Base-by-base conservation (phyloP, 2,113 vertebrate species). In the Apus apus region DNA sequence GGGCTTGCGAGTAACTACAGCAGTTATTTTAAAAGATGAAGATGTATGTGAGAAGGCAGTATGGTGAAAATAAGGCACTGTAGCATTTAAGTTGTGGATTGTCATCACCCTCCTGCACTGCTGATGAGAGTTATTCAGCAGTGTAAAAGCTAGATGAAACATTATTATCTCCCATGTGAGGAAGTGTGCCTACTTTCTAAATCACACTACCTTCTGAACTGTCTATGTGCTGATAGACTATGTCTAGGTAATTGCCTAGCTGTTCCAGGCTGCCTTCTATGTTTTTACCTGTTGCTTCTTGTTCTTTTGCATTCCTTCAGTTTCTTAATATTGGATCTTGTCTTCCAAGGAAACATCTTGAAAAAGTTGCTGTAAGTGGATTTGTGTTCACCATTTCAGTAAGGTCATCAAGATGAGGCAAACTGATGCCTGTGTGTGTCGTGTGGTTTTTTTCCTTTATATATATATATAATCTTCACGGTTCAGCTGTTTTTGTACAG, bases 281-380 rank as follows among this genome's bases (percentile, higher is more conserved):
- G 3, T 94, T 90, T 88, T 84, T 30, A 93, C 83, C 46, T 87
- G 79, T 95, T 95, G 57, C 56, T 93, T 58, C 34, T 81, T 78
- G 19, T 43, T 79, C 40, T 76, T 76, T 57, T 77, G 22, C 14
- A 15, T 62, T 50, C 0, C 2, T 38, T 76, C 32, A 30, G 26
- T 74, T 54, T 77, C 54, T 93, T 80, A 46, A 38, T 48, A 79
- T 92, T 58, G 22, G 61, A 71, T 56, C 23, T 17, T 76, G 80
- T 83, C 29, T 87, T 77, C 43, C 15, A 53, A 25, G 0, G 57
- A 64, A 48, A 64, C 32, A 27, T 54, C 1, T 8, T 20, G n/a
- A 60, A 89, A 65, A 89, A 62, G 21, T 13, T 72, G 9, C 15
- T 75, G 2, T 61, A 38, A 91, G 20, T 65, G 79, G 54, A 46